Evolutionary conservation across 2,797 vertebrate genomes (phyloP).

Genomic region (Remorina albescens): DNA sequence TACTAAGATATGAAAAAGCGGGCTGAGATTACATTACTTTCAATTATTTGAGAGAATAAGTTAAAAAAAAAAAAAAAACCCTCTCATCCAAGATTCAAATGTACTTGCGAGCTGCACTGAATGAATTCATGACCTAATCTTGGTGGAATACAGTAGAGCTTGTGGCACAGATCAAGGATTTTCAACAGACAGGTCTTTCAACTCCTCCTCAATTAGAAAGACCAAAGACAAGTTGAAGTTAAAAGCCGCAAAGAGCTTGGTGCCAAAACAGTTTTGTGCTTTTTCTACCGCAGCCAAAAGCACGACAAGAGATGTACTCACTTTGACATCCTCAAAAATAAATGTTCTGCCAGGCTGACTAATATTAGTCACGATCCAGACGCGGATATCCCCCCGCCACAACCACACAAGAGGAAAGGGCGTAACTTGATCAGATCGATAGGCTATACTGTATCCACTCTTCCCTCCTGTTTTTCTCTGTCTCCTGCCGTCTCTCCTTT

Average conservation of each 20-base stretch:
- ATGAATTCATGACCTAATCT: slow-evolving; percentile 71
- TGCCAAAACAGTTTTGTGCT: slow-evolving; percentile 34
- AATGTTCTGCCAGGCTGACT: slow-evolving; percentile 43
- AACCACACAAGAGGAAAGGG: slow-evolving; percentile 45
- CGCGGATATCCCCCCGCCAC: slow-evolving; percentile 31
- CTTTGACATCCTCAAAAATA: slow-evolving; percentile 46
- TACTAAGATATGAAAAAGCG: slow-evolving; percentile 60
- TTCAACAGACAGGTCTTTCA: slow-evolving; percentile 43
- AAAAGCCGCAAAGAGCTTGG: slow-evolving; percentile 36
- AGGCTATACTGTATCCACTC: slow-evolving; percentile 31
- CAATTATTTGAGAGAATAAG: slow-evolving; percentile 43
- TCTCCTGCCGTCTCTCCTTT: slow-evolving; percentile 7
- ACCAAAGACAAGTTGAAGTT: slow-evolving; percentile 64
- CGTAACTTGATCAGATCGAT: slow-evolving; percentile 60
- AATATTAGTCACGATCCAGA: slow-evolving; percentile 57
- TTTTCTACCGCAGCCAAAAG: slow-evolving; percentile 17
- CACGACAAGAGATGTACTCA: neutral
- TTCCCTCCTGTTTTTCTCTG: slow-evolving; percentile 6
- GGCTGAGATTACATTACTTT: slow-evolving; percentile 67
- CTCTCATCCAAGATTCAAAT: slow-evolving; percentile 65
- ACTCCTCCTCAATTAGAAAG: slow-evolving; percentile 58
- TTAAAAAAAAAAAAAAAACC: slow-evolving; percentile 14
- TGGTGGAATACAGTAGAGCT: slow-evolving; percentile 55
- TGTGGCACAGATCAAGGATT: slow-evolving; percentile 50
- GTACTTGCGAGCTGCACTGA: slow-evolving; percentile 51